Evolutionary conservation across 1,140 invertebrate species (phyloP).

Genomic region (Euglossa dilemma): DNA sequence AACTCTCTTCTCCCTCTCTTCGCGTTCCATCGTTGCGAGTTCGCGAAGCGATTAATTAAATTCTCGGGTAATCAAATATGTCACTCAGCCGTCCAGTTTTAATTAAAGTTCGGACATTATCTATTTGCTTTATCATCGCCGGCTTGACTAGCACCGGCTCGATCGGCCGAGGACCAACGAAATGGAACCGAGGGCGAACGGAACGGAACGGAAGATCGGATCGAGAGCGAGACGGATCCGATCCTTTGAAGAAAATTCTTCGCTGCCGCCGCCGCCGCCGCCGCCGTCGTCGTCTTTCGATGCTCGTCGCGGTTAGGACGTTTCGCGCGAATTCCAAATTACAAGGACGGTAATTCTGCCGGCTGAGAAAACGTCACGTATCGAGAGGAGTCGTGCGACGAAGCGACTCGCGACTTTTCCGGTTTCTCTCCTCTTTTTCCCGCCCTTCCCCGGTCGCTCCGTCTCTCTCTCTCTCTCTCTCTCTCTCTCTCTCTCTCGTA

Average conservation of each 20-base stretch:
- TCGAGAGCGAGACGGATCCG: constrained; percentile 36
- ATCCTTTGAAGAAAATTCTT: no score
- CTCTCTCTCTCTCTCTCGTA: no score
- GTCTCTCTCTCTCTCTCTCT: no score
- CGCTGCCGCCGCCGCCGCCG: no score
- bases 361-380: constrained; percentile 1
- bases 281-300: no score
- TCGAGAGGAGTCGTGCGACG: constrained; percentile 1
- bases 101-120: constrained; percentile 83
- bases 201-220: constrained; percentile 57
- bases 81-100: constrained; percentile 83
- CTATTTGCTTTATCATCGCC: constrained; percentile 83
- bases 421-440: neutral
- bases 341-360: constrained; percentile 35
- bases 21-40: constrained; percentile 55
- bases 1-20: constrained; percentile 26
- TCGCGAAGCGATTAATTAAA: constrained; percentile 82
- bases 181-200: constrained; percentile 22
- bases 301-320: neutral
- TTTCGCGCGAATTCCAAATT: constrained; percentile 41
- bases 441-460: neutral
- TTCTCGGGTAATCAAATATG: constrained; percentile 83
- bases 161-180: constrained; percentile 32
- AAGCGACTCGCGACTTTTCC: neutral
- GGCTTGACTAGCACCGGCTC: constrained; percentile 75